phyloP scores from a whole-genome alignment of 2,888 invertebrate species.

The Ectemnius continuus region DNA sequence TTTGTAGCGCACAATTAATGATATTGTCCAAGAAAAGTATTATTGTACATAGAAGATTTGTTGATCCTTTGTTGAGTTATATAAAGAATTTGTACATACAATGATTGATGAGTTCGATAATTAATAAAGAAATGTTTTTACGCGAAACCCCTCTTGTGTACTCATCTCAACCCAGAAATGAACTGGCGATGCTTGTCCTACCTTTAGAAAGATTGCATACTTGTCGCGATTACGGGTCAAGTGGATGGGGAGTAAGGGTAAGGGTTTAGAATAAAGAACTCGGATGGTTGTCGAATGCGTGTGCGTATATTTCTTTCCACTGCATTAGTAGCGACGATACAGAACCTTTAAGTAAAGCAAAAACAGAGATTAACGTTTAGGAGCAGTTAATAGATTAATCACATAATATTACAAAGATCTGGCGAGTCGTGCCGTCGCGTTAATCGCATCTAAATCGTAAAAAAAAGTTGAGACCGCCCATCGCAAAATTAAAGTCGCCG shows the following conservation, averaged over 20 bases:
- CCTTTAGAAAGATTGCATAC: too few species aligned
- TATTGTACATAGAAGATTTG: conserved; percentile 1
- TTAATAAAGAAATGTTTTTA: conserved; percentile 9
- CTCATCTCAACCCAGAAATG: background rate
- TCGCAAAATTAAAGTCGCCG: conserved; percentile 28
- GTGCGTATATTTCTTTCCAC: conserved; percentile 65
- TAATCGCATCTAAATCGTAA: conserved; percentile 58
- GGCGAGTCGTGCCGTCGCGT: conserved; percentile 49
- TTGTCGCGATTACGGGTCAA: too few species aligned
- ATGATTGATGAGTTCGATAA: background rate
- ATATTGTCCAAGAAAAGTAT: background rate
- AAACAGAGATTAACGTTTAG: conserved; percentile 65
- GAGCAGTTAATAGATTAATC: conserved; percentile 75
- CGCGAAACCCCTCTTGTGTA: background rate
- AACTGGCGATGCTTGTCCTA: too few species aligned
- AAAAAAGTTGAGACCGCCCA: conserved; percentile 51
- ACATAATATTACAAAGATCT: conserved; percentile 60
- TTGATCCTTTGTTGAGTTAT: conserved; percentile 1
- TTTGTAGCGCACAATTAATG: conserved; percentile 1
- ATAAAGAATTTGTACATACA: background rate
- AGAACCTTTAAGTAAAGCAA: conserved; percentile 66
- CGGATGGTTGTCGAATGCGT: conserved; percentile 42
- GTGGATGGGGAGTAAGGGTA: background rate
- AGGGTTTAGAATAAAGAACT: background rate
- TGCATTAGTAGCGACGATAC: conserved; percentile 74